These are phyloP conservation scores for Nebria ingens DNA, from an alignment of 1,140 invertebrate genomes.

Conservation along the genomic window DNA sequence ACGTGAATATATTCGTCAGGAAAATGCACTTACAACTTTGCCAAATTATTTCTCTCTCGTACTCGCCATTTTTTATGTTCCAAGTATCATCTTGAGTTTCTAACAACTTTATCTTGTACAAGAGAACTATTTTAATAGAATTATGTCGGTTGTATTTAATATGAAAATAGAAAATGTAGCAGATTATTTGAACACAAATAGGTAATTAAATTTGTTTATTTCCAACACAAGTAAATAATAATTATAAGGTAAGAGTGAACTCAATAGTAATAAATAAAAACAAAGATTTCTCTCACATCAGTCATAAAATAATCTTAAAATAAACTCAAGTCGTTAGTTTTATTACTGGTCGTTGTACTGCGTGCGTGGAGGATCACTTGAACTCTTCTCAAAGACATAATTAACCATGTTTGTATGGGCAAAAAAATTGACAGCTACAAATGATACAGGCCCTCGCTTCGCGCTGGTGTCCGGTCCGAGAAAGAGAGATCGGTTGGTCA, in stretches of 20 bases:
- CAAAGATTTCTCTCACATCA: background rate
- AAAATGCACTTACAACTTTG: background rate
- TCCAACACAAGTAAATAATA: background rate
- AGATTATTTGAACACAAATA: too few species aligned
- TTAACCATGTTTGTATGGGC: background rate
- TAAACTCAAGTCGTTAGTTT: background rate
- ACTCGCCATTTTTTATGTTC: background rate
- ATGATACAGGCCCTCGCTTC: background rate
- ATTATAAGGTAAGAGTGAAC: too few species aligned
- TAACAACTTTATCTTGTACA: background rate
- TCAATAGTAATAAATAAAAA: background rate
- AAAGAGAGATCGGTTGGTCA: background rate
- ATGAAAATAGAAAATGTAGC: too few species aligned
- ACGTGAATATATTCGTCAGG: background rate
- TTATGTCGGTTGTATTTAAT: too few species aligned
- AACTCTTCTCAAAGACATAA: conserved; percentile 1
- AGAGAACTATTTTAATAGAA: background rate
- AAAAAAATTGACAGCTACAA: conserved; percentile 9
- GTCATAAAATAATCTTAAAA: background rate
- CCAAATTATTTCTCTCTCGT: background rate
- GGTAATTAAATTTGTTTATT: background rate
- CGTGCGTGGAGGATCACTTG: background rate
- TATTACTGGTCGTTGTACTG: background rate
- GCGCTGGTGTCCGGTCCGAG: background rate
- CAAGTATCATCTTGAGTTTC: background rate